phyloP scores from a whole-genome alignment of 2,113 vertebrate genomes.

The Coptodon rendalli region DNA sequence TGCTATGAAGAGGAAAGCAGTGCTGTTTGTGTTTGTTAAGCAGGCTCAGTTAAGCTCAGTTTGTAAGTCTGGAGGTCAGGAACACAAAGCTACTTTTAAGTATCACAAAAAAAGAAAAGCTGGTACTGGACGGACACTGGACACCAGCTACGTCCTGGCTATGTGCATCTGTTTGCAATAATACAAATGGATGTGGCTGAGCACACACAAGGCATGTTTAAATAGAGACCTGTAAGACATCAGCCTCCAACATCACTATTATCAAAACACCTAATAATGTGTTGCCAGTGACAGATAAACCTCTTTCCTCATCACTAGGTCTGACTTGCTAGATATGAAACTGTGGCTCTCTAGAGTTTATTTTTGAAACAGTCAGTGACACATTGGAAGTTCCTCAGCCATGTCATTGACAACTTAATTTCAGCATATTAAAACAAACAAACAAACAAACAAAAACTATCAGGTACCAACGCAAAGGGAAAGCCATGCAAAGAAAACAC shows the following conservation, averaged over 20 bases:
- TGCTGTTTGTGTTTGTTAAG: neutral
- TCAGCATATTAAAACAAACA: neutral
- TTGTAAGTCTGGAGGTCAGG: neutral
- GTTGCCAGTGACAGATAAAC: neutral
- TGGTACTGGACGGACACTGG: neutral
- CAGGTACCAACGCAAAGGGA: neutral
- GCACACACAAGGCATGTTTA: neutral
- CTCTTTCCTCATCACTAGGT: neutral
- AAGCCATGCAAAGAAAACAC: neutral
- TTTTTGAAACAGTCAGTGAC: neutral
- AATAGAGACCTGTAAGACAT: neutral
- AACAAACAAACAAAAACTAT: neutral
- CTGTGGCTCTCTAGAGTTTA: neutral
- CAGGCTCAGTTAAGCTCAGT: neutral
- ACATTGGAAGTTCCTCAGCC: neutral
- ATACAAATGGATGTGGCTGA: neutral
- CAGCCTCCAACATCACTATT: neutral
- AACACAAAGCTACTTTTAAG: neutral
- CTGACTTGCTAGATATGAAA: neutral
- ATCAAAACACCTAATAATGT: neutral
- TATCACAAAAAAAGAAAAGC: rapidly evolving
- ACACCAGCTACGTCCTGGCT: neutral
- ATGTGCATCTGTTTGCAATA: neutral
- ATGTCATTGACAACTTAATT: neutral
- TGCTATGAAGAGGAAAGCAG: neutral